These are phyloP conservation scores for Ondatra zibethicus DNA, from an alignment of 2,113 vertebrate species.

Conservation along the genomic window DNA sequence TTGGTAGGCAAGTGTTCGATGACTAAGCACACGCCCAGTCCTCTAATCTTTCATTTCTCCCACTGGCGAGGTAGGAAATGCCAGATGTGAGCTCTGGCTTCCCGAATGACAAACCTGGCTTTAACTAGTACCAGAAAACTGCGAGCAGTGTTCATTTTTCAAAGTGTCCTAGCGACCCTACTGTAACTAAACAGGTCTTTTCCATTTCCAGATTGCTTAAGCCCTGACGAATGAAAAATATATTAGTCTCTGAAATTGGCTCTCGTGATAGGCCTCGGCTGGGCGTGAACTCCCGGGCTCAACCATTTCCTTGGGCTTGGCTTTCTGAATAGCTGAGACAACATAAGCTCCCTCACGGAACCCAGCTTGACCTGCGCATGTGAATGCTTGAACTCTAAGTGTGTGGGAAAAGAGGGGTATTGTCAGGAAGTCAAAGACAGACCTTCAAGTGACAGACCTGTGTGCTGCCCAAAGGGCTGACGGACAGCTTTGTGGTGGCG, in stretches of 20 bases:
- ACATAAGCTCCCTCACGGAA: not conserved
- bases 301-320: not conserved
- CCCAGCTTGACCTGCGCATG: slow-evolving; percentile 45
- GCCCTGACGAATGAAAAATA: slow-evolving; percentile 49
- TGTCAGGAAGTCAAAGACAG: slow-evolving; percentile 22
- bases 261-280: not conserved
- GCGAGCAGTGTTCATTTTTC: not conserved
- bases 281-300: not conserved
- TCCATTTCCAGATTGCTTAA: slow-evolving; percentile 71
- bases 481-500: not conserved
- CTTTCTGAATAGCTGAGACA: not conserved
- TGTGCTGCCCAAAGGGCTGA: not conserved
- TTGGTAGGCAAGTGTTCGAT: not conserved
- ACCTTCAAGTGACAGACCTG: not conserved
- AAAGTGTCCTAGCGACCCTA: not conserved
- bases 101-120: slow-evolving; percentile 43
- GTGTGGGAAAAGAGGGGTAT: not conserved
- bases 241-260: not conserved
- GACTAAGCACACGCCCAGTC: not conserved
- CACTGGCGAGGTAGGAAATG: slow-evolving; percentile 29
- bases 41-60: not conserved
- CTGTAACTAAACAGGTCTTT: slow-evolving; percentile 76
- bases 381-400: slow-evolving; percentile 34
- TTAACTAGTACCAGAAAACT: slow-evolving; percentile 67
- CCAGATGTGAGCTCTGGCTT: slow-evolving; percentile 76